Percentiles rank a stretch among this genome's conserved stretches.
Evolutionary conservation across 2,113 vertebrate species (phyloP).

Genomic region (Dolichotis patagonum): DNA sequence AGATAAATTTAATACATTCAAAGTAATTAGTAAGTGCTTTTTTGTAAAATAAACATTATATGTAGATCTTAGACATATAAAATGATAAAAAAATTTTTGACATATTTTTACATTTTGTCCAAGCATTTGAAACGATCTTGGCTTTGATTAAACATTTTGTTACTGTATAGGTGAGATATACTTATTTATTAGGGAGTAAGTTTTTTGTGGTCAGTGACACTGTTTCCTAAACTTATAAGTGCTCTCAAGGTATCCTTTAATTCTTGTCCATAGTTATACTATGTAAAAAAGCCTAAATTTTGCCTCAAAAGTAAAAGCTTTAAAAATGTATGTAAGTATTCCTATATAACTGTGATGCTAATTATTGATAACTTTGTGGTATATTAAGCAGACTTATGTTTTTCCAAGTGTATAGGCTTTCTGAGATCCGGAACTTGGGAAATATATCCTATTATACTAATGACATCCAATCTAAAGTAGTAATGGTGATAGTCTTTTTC

Average conservation of each 20-base stretch:
- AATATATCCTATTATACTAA: not conserved
- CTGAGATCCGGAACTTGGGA: not conserved
- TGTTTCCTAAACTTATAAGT: not conserved
- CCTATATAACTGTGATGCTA: not conserved
- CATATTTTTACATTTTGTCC: not conserved
- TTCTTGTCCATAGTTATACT: not conserved
- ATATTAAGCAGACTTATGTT: not conserved
- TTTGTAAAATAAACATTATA: not conserved
- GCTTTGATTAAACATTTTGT: not conserved
- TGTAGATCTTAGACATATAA: not conserved
- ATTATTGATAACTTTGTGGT: not conserved
- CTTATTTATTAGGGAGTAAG: not conserved
- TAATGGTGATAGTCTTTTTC: not conserved
- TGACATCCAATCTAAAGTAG: not conserved
- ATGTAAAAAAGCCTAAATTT: not conserved
- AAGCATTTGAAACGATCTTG: not conserved
- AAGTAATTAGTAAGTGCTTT: not conserved
- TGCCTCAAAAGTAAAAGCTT: not conserved
- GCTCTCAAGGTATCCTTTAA: not conserved
- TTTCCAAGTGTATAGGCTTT: not conserved
- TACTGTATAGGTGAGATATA: not conserved
- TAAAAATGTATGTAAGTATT: not conserved
- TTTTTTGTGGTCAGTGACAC: not conserved
- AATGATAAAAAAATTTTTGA: not conserved
- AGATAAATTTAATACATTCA: not conserved